Evolutionary conservation across 2,888 invertebrate genomes (phyloP).

Genomic region (Mycalesis mineus): DNA sequence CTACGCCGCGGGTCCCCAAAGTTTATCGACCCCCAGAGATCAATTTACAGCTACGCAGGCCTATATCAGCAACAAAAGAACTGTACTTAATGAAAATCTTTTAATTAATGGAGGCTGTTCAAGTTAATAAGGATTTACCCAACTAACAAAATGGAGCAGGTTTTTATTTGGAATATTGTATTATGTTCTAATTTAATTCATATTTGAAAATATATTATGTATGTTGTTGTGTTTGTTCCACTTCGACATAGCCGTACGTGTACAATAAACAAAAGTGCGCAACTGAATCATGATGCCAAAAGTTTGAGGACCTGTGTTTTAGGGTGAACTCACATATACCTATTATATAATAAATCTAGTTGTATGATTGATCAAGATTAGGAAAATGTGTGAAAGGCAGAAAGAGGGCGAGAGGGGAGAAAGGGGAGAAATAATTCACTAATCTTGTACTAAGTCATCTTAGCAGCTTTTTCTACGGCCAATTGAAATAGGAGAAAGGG

Average conservation of each 20-base stretch:
- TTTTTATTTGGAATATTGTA: no score
- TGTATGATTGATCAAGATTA: slow-evolving; percentile 7
- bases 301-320: background rate
- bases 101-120: no score
- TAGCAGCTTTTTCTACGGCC: no score
- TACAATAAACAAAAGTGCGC: background rate
- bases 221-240: no score
- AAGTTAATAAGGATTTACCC: no score
- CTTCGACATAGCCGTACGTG: no score
- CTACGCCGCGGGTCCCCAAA: background rate
- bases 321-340: no score
- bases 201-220: no score
- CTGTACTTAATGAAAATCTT: no score
- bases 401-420: background rate
- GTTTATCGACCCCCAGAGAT: background rate
- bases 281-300: background rate
- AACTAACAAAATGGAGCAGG: no score
- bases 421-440: background rate
- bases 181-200: no score
- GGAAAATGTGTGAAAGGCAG: background rate
- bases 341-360: background rate
- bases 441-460: background rate
- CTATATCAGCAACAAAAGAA: background rate
- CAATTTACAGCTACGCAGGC: background rate
- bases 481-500: no score